Evolutionary conservation across 2,113 vertebrate genomes (phyloP).

Genomic region (Protobothrops flavoviridis): DNA sequence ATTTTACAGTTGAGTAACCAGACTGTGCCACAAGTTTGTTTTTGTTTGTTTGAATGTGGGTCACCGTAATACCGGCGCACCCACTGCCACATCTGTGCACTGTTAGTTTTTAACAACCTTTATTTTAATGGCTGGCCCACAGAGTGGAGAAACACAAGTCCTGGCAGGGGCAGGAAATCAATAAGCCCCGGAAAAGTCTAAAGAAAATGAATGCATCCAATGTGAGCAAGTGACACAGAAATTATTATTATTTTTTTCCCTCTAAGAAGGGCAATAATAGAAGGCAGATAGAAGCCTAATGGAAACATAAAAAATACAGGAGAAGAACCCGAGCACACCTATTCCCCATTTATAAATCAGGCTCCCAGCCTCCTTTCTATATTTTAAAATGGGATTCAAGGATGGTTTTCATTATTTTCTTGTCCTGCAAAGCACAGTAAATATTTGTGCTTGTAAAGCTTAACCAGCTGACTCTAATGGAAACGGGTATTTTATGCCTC

Average conservation of each 20-base stretch:
- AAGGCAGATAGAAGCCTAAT: conserved; percentile 45
- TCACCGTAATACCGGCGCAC: conserved; percentile 56
- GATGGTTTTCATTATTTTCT: conserved; percentile 42
- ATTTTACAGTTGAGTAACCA: conserved; percentile 11
- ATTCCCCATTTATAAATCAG: conserved; percentile 57
- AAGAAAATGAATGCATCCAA: conserved; percentile 55
- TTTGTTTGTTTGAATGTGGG: conserved; percentile 52
- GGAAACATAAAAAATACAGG: conserved; percentile 38
- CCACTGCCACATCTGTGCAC: conserved; percentile 1
- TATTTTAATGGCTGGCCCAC: conserved; percentile 59
- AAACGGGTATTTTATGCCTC: conserved; percentile 54
- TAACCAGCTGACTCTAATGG: conserved; percentile 50
- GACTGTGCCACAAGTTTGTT: conserved; percentile 32
- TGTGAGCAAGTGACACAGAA: conserved; percentile 47
- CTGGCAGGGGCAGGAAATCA: conserved; percentile 63
- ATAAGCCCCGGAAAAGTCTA: conserved; percentile 58
- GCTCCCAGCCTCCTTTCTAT: conserved; percentile 43
- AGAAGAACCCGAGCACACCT: conserved; percentile 21
- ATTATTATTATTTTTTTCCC: conserved; percentile 54
- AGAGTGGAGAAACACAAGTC: conserved; percentile 57
- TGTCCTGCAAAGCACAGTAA: conserved; percentile 44
- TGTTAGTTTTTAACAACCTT: conserved; percentile 47
- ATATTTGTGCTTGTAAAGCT: conserved; percentile 65
- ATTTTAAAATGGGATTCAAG: conserved; percentile 48
- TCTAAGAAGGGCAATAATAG: conserved; percentile 53